phyloP scores from a whole-genome alignment of 2,888 invertebrate genomes.

The Tetragonula carbonaria region DNA sequence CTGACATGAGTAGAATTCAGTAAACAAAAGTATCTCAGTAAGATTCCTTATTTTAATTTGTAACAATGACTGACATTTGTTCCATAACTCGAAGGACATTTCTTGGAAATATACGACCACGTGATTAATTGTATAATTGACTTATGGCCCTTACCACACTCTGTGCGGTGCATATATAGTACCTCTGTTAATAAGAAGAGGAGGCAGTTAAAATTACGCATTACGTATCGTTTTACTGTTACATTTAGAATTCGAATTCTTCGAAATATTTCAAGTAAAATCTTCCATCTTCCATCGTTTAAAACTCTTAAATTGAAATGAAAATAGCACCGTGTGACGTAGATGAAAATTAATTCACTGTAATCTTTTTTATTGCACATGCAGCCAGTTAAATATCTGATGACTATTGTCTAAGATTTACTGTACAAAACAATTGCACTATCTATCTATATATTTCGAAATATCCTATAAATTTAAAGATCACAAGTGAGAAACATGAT shows the following conservation, averaged over 20 bases:
- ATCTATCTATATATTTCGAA: neutral
- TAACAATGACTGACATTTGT: conserved; percentile 33
- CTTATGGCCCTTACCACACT: conserved; percentile 66
- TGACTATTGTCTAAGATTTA: neutral
- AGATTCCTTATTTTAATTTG: conserved; percentile 34
- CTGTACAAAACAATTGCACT: neutral
- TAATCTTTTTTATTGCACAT: neutral
- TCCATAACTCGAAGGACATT: conserved; percentile 56
- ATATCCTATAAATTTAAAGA: neutral
- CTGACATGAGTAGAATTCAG: conserved; percentile 1
- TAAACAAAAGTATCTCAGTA: conserved; percentile 12
- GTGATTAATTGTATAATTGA: conserved; percentile 72
- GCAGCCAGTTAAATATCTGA: neutral
- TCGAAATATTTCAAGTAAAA: neutral
- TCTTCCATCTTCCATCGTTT: neutral
- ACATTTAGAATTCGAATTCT: conserved; percentile 2
- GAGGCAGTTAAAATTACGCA: conserved; percentile 57
- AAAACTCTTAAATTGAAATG: neutral
- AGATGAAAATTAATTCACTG: neutral
- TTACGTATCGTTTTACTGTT: conserved; percentile 41
- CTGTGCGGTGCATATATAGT: conserved; percentile 30
- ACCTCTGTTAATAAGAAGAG: conserved; percentile 50
- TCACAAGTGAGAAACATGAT: neutral
- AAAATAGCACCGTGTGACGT: no score
- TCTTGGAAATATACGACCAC: conserved; percentile 45